Evolutionary conservation across 2,113 vertebrate genomes (phyloP).

Genomic region (Tyto alba): DNA sequence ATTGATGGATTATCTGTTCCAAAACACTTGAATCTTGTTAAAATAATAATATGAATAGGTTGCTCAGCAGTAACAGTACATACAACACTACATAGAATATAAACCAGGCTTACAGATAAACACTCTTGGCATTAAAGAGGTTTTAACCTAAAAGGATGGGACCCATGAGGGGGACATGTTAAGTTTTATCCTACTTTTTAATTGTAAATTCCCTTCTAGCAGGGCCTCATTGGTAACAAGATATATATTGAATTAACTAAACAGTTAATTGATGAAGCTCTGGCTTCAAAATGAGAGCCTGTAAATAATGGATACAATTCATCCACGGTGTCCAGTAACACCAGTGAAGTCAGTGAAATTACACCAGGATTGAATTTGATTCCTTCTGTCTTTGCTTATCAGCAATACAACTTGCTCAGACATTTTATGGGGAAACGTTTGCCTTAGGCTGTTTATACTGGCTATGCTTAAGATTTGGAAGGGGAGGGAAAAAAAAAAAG

Average conservation of each 20-base stretch:
- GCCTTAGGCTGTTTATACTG: not conserved
- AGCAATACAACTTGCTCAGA: conserved; percentile 34
- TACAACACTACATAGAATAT: not conserved
- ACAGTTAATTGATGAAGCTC: conserved; percentile 14
- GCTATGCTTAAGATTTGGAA: not conserved
- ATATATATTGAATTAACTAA: conserved; percentile 7
- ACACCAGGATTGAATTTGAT: conserved; percentile 27
- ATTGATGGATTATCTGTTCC: not conserved
- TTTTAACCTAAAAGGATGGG: not conserved
- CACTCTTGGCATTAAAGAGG: not conserved
- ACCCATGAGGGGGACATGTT: not conserved
- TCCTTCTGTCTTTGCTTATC: conserved; percentile 37
- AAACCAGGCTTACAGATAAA: not conserved
- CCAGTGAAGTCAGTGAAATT: conserved; percentile 13
- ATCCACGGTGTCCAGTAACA: conserved; percentile 5
- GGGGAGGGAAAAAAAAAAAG: not conserved
- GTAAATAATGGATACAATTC: conserved; percentile 3
- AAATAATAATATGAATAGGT: not conserved
- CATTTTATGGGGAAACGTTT: conserved; percentile 29
- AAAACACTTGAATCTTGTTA: not conserved
- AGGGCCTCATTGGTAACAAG: not conserved
- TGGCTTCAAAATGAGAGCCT: not conserved
- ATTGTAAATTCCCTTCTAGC: not conserved
- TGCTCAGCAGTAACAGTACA: not conserved
- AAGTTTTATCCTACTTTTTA: not conserved